Evolutionary conservation across 2,113 vertebrate genomes (phyloP).

Genomic region (Spizaetus ornatus): DNA sequence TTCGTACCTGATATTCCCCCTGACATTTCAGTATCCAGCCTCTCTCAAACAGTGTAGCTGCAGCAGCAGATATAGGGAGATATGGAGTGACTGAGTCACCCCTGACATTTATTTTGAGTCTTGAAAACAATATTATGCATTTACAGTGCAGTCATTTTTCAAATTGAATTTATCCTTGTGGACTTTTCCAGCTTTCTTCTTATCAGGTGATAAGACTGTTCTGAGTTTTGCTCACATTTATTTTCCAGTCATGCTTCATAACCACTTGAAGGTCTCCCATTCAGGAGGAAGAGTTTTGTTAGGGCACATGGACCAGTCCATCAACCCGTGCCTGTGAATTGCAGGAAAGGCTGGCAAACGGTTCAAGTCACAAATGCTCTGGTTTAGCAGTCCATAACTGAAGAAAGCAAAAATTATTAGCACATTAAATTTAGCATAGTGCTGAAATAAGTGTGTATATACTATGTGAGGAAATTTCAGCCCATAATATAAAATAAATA

Average conservation of each 20-base stretch:
- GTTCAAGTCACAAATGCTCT: not conserved
- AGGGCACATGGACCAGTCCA: not conserved
- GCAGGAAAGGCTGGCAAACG: not conserved
- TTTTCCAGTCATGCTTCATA: slow-evolving; percentile 8
- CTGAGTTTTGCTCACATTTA: not conserved
- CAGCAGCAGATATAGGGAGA: slow-evolving; percentile 22
- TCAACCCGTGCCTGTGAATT: not conserved
- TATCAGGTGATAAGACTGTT: slow-evolving; percentile 14
- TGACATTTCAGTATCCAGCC: slow-evolving; percentile 51
- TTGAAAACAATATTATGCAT: slow-evolving; percentile 45
- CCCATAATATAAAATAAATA: not conserved
- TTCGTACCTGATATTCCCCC: slow-evolving; percentile 38
- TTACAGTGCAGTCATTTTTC: slow-evolving; percentile 43
- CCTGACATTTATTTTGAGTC: slow-evolving; percentile 62
- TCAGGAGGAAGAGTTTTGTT: not conserved
- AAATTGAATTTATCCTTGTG: slow-evolving; percentile 28
- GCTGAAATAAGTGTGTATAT: not conserved
- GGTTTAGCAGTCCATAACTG: not conserved
- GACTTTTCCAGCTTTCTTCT: not conserved
- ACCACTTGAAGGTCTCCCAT: not conserved
- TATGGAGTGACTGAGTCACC: slow-evolving; percentile 28
- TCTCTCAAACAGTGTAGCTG: slow-evolving; percentile 1
- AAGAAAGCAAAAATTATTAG: not conserved
- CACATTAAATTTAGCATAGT: not conserved
- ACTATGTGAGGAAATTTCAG: not conserved